Conservation (phyloP, 2,888 invertebrate genomes). For the Dendrolimus pini region DNA sequence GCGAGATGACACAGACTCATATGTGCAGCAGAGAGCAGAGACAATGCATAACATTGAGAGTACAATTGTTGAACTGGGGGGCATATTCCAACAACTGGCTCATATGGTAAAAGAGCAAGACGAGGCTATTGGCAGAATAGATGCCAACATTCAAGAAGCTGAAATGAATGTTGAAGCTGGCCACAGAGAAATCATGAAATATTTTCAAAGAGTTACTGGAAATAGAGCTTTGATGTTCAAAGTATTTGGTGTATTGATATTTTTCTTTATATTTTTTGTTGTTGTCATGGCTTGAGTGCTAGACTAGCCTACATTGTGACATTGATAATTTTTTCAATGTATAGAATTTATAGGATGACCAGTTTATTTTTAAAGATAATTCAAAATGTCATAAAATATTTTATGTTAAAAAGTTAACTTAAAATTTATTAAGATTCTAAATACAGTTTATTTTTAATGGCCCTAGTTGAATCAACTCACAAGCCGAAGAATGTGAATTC, state of each 20-base stretch:
- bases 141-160: constrained; percentile 96
- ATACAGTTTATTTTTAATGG: too few species aligned
- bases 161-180: constrained; percentile 98
- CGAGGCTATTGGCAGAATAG: constrained; percentile 98
- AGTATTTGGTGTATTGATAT: constrained; percentile 97
- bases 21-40: constrained; percentile 94
- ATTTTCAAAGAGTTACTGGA: constrained; percentile 97
- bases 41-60: constrained; percentile 99
- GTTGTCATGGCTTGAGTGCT: constrained; percentile 89
- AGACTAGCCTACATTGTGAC: too few species aligned
- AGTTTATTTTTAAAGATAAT: too few species aligned
- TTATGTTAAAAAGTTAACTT: too few species aligned
- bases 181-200: constrained; percentile 97
- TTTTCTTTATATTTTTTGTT: constrained; percentile 99
- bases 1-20: constrained; percentile 92
- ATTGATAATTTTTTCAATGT: too few species aligned
- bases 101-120: constrained; percentile 99
- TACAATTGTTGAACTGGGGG: constrained; percentile 99
- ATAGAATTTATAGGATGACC: too few species aligned
- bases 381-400: too few species aligned
- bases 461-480: too few species aligned
- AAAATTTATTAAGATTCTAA: too few species aligned
- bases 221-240: constrained; percentile 99
- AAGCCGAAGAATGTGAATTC: too few species aligned
- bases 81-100: constrained; percentile 96